Evolutionary conservation across 2,797 vertebrate genomes (phyloP).

Genomic region (Eulemur mongoz): DNA sequence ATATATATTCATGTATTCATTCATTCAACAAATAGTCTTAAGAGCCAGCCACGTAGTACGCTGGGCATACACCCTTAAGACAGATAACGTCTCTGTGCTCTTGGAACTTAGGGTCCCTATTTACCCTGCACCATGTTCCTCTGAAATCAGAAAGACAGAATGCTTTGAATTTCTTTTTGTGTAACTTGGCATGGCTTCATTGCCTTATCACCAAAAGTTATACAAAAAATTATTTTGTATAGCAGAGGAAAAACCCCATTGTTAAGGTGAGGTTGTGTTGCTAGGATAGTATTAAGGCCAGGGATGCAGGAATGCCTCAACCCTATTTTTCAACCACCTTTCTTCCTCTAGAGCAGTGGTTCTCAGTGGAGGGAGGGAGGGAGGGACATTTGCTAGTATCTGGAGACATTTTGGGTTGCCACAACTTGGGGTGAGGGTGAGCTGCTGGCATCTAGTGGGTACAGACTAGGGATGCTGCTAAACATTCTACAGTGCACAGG

Average conservation of each 20-base stretch:
- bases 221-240: neutral
- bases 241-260: neutral
- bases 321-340: neutral
- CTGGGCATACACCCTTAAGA: neutral
- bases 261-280: neutral
- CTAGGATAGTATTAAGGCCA: neutral
- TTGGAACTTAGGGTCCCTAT: neutral
- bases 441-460: neutral
- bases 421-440: neutral
- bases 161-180: neutral
- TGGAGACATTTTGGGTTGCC: neutral
- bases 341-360: neutral
- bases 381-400: neutral
- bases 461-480: neutral
- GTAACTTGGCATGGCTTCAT: neutral
- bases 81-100: neutral
- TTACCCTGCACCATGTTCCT: neutral
- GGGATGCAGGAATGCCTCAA: accelerated
- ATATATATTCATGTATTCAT: neutral
- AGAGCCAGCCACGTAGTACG: neutral
- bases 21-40: neutral
- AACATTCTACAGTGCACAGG: accelerated
- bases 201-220: neutral
- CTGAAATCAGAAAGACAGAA: neutral
- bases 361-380: neutral